Percentiles rank a stretch among this genome's conserved stretches.
phyloP scores from a whole-genome alignment of 2,797 vertebrate species.

The Triplophysa yarkandensis region DNA sequence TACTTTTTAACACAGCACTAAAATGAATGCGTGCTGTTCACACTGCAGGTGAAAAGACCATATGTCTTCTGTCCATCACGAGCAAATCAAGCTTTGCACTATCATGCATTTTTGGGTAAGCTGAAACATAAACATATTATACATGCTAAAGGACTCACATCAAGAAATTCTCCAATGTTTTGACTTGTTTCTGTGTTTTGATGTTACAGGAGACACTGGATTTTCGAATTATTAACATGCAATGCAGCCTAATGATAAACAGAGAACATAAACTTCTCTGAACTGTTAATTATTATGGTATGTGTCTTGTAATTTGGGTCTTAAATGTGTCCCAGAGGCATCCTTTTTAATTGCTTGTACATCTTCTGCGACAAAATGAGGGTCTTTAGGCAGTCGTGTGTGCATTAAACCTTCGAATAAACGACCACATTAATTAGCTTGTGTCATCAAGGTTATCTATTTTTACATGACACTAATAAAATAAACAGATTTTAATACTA shows the following conservation, averaged over 20 bases:
- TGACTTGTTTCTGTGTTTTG: no score
- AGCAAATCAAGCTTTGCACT: neutral
- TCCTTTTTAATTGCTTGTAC: constrained; percentile 51
- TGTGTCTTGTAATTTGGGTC: constrained; percentile 36
- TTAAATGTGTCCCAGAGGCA: constrained; percentile 45
- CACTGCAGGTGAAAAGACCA: constrained; percentile 16
- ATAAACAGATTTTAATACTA: constrained; percentile 48
- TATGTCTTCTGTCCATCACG: constrained; percentile 14
- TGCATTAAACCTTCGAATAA: constrained; percentile 57
- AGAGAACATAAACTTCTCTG: constrained; percentile 38
- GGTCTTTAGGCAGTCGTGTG: constrained; percentile 38
- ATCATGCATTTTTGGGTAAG: neutral
- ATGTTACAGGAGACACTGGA: neutral
- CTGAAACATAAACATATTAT: neutral
- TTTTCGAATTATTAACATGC: constrained; percentile 17
- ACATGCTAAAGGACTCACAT: neutral
- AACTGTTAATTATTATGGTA: constrained; percentile 49
- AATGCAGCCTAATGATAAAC: constrained; percentile 42
- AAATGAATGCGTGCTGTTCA: constrained; percentile 24
- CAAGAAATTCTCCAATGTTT: neutral
- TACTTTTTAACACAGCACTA: constrained; percentile 40
- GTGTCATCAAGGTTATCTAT: constrained; percentile 48
- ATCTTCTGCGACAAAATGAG: constrained; percentile 51
- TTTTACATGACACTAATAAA: constrained; percentile 53
- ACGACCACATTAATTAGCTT: constrained; percentile 51